Base-by-base conservation (phyloP, 2,888 invertebrate species). In the Dinocampus coccinellae region DNA sequence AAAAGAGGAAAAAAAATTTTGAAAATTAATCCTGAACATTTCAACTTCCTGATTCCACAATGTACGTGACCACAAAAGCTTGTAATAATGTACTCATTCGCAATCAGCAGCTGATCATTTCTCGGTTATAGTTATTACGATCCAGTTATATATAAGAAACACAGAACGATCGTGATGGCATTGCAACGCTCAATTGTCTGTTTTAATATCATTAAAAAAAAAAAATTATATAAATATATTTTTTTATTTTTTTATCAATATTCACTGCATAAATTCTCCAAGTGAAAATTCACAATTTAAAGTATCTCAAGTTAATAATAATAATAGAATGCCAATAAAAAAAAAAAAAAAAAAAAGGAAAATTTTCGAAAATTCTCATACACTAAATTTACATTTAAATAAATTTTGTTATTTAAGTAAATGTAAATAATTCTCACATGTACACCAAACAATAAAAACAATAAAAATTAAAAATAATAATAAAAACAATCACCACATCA, bases 21-120 rank as follows among this genome's bases (percentile, higher is more conserved):
- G n/a, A 33, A 29, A 53, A 53, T 22, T 10, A 16, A 33, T 52
- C n/a, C 10, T 36, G 36, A 7, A 47, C 47, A 47, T 16, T 47
- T 47, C 33, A 53, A 52, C 29, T 64, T 47, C 58, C 72, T 72
- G 64, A 72, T 73, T 68, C 70, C 66, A 73, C 74, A 70, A 73
- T 74, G 74, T 68, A 71, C 76, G 73, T 76, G 76, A 80, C 78
- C 76, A 65, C 77, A 77, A 79, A 78, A n/a, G n/a, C 72, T 75
- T 75, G 76, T 76, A 47, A n/a, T n/a, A 39, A 39, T n/a, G 2
- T n/a, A 39, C n/a, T 0, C 39, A 76, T 75, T 69, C 39, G 22
- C 39, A 57, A 47, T 47, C 68, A 66, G 52, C 75, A 73, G 64
- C 74, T 73, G 73, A 76, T 76, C 75, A 66, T 66, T 61, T 73